phyloP scores from a whole-genome alignment of 2,113 vertebrate genomes.

The Cavia aperea region DNA sequence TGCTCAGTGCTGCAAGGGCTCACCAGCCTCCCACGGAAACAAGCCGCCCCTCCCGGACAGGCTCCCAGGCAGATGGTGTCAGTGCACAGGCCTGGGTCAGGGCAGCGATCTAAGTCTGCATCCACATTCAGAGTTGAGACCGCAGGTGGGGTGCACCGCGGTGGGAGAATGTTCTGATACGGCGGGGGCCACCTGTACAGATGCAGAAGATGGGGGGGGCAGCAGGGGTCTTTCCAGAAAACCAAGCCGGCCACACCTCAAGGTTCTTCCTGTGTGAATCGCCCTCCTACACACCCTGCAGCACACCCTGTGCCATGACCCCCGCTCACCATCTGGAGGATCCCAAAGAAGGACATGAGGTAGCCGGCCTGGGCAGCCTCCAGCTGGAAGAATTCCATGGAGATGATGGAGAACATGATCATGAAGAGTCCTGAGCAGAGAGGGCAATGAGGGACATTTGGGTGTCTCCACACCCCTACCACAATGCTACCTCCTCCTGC shows the following conservation, averaged over 20 bases:
- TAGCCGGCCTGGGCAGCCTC: slow-evolving; percentile 85
- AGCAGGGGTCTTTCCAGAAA: not conserved
- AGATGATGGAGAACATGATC: slow-evolving; percentile 92
- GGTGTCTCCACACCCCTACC: rapidly evolving
- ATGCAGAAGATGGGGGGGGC: not conserved
- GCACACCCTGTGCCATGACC: rapidly evolving
- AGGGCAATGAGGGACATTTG: not conserved
- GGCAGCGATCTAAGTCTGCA: not conserved
- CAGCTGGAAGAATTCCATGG: slow-evolving; percentile 89
- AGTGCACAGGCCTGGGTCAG: not conserved
- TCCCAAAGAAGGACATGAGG: slow-evolving; percentile 88
- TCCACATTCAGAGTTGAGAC: not conserved
- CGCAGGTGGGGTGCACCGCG: not conserved
- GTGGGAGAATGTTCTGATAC: no score
- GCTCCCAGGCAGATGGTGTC: not conserved
- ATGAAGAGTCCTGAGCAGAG: slow-evolving; percentile 84
- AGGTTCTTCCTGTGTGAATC: no score
- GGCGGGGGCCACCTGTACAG: not conserved
- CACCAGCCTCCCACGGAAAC: not conserved
- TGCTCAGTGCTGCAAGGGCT: no score
- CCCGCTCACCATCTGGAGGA: slow-evolving; percentile 87
- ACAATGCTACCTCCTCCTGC: rapidly evolving
- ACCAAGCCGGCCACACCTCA: rapidly evolving
- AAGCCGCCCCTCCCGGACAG: not conserved
- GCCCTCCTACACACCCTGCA: not conserved